A percentile compares a stretch with the other conserved stretches of the same genome.
These are phyloP conservation scores for Alaudala cheleensis DNA, from an alignment of 2,113 vertebrate species.

Conservation along the genomic window DNA sequence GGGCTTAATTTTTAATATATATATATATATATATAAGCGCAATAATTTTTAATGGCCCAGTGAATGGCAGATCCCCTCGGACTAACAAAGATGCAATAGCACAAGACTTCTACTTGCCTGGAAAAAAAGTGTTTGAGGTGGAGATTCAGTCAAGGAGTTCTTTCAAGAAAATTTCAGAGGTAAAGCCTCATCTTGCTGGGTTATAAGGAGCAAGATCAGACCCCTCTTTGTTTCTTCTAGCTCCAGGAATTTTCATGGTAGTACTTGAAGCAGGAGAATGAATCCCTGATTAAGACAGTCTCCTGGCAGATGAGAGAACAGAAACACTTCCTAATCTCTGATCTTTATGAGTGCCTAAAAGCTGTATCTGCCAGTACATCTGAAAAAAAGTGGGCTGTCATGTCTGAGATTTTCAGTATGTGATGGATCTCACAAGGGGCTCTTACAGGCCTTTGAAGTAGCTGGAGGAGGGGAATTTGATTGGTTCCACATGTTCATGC, in stretches of 20 bases:
- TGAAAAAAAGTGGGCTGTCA: not conserved
- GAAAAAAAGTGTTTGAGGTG: not conserved
- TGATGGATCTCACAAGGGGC: not conserved
- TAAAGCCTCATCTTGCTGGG: not conserved
- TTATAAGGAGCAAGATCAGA: not conserved
- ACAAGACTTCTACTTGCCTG: not conserved
- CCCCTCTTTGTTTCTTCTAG: not conserved
- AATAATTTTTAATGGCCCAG: not conserved
- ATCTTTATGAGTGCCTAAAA: not conserved
- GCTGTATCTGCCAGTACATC: not conserved
- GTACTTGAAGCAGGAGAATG: not conserved
- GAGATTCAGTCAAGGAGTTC: not conserved
- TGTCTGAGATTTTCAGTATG: not conserved
- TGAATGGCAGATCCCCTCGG: not conserved
- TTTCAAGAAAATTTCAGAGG: not conserved
- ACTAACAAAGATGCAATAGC: not conserved
- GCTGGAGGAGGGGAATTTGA: not conserved
- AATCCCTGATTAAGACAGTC: not conserved
- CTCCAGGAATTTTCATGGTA: not conserved
- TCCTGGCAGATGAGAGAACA: not conserved
- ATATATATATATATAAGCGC: not conserved
- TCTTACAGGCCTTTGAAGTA: slow-evolving; percentile 3
- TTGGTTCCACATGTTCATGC: not conserved
- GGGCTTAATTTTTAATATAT: not conserved
- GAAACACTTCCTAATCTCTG: not conserved